A percentile compares a stretch with the other conserved stretches of the same genome.
Conservation (phyloP, 1,140 invertebrate species). For the Pristionchus pacificus region DNA sequence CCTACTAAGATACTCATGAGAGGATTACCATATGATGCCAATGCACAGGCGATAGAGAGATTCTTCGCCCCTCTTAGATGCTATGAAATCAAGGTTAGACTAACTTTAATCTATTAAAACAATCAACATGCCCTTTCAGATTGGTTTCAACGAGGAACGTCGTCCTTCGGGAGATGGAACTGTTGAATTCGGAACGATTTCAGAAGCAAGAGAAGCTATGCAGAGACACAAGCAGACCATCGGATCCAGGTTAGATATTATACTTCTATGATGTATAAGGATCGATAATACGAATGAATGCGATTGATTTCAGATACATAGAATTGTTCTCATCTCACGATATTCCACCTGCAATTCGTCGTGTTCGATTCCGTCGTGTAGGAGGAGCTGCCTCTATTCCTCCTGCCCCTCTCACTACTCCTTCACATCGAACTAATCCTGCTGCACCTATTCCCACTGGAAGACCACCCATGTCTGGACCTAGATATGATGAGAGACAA, state of each 20-base stretch:
- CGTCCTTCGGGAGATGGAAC: conserved; percentile 23
- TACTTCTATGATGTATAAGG: neutral
- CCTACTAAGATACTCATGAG: conserved; percentile 21
- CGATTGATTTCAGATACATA: conserved; percentile 19
- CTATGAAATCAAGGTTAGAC: conserved; percentile 13
- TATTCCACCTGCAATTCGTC: conserved; percentile 17
- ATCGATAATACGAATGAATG: too few relatives aligned
- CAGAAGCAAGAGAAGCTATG: conserved; percentile 4
- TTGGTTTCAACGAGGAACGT: conserved; percentile 14
- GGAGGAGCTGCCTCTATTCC: neutral
- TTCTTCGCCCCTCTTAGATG: conserved; percentile 22
- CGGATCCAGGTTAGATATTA: conserved; percentile 13
- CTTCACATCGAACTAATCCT: neutral
- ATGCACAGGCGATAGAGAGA: conserved; percentile 1
- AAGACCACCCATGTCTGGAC: too few relatives aligned
- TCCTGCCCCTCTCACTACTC: neutral
- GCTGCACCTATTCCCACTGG: neutral
- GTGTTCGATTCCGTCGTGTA: neutral
- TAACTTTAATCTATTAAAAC: neutral
- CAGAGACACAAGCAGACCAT: conserved; percentile 17
- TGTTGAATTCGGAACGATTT: conserved; percentile 7
- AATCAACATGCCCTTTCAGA: conserved; percentile 4
- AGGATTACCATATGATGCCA: conserved; percentile 19
- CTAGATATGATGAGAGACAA: too few relatives aligned
- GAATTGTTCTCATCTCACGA: conserved; percentile 19